These are phyloP conservation scores for Trachelus stipa DNA, from an alignment of 2,888 invertebrate species.

Conservation along the genomic window DNA sequence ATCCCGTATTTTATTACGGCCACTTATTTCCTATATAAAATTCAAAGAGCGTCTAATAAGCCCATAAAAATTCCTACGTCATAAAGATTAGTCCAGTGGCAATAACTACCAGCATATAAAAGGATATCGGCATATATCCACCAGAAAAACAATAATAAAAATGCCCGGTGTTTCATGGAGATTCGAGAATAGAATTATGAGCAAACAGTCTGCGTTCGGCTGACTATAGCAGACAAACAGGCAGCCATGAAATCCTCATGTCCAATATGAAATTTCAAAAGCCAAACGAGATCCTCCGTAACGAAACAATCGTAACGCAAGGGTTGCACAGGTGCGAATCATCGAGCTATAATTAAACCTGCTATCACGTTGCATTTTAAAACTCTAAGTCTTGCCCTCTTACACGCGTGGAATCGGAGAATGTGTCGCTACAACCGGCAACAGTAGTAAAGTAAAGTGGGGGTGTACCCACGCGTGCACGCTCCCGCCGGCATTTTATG, in stretches of 20 bases:
- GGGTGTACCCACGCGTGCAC: slow-evolving; percentile 61
- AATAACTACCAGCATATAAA: background rate
- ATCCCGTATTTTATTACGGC: background rate
- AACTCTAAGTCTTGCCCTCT: background rate
- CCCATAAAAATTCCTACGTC: background rate
- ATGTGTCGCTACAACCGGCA: slow-evolving; percentile 46
- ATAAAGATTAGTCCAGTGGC: background rate
- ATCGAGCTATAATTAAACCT: background rate
- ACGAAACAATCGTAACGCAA: background rate
- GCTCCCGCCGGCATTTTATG: slow-evolving; percentile 63
- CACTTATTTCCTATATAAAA: background rate
- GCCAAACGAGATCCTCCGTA: background rate
- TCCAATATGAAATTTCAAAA: background rate
- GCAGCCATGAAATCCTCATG: background rate
- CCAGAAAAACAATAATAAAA: background rate
- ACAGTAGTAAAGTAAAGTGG: slow-evolving; percentile 53
- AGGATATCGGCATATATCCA: background rate
- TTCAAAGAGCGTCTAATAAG: background rate
- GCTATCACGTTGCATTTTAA: background rate
- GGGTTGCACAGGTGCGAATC: background rate
- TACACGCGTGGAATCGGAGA: slow-evolving; percentile 41
- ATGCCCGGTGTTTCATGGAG: background rate
- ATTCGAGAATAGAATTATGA: background rate
- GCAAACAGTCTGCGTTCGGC: background rate
- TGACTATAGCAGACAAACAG: background rate